Base-by-base conservation (phyloP, 1,140 invertebrate genomes). In the Rhopalosiphum padi region DNA sequence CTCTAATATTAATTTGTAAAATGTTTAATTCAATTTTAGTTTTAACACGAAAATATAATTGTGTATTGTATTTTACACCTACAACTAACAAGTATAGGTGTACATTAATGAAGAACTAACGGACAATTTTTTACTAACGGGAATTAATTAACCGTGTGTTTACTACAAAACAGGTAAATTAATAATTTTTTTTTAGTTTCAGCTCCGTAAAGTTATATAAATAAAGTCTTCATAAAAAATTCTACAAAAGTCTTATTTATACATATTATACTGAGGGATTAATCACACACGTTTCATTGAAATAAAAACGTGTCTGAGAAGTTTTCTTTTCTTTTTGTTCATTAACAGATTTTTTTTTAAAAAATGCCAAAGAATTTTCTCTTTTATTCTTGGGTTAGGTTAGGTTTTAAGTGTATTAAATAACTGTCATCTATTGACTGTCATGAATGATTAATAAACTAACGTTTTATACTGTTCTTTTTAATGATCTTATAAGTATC, bases 301-400 rank as follows among this genome's bases (percentile, higher is more conserved):
- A 88, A 88, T 37, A 88, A 88, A 51, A 88, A 51, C 87, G 48
- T 35, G 87, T 22, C n/a, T 53, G 87, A 51, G 22, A 88, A 51
- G n/a, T 51, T 87, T 87, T 87, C 5, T 87, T 88, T 88, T 88
- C 43, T 88, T 53, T 51, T 35, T 88, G 87, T 88, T 48, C 87
- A 53, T 88, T 23, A 88, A 48, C 9, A 88, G 41, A 18, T n/a
- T 88, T 88, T 51, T 88, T 35, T 8, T 23, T 9, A 35, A 7
- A 1, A 21, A 51, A 1, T 51, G 3, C 43, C 46, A n/a, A 46
- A 87, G 22, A 30, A 25, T 48, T 88, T 51, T 51, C 46, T 53
- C 30, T 23, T 51, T 88, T 35, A n/a, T 88, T 88, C 30, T 43
- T 53, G 1, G 4, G 30, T 60, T 30, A 60, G 55, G 30, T 77